Conservation (phyloP, 2,113 vertebrate species). For the Vimba vimba region DNA sequence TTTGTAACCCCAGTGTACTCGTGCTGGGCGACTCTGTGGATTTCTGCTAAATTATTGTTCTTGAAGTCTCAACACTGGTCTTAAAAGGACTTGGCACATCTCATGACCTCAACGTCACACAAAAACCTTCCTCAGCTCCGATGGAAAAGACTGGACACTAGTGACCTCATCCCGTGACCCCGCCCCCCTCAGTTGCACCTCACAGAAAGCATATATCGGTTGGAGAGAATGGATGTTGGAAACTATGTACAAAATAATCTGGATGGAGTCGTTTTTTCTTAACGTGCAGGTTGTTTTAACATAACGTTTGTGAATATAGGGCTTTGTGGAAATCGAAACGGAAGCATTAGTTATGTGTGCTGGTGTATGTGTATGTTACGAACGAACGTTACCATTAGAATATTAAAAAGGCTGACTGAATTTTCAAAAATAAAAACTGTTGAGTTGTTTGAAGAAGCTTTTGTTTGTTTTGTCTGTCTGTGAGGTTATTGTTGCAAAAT, state of each 20-base stretch:
- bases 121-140: slow-evolving; percentile 57
- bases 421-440: slow-evolving; percentile 45
- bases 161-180: slow-evolving; percentile 51
- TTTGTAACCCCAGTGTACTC: slow-evolving; percentile 60
- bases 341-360: slow-evolving; percentile 45
- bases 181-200: slow-evolving; percentile 56
- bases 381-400: slow-evolving; percentile 22
- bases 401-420: slow-evolving; percentile 33
- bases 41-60: slow-evolving; percentile 80
- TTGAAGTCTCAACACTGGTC: slow-evolving; percentile 81
- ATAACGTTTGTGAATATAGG: slow-evolving; percentile 40
- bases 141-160: slow-evolving; percentile 62
- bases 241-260: slow-evolving; percentile 4
- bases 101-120: slow-evolving; percentile 58
- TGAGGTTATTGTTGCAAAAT: background rate
- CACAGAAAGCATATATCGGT: slow-evolving; percentile 42
- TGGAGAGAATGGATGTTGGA: slow-evolving; percentile 9
- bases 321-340: slow-evolving; percentile 22
- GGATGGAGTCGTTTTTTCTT: slow-evolving; percentile 43
- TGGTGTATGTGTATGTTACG: slow-evolving; percentile 28
- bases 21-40: slow-evolving; percentile 65
- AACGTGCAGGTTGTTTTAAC: slow-evolving; percentile 47
- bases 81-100: slow-evolving; percentile 59
- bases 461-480: background rate
- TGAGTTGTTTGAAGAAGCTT: background rate